Conservation (phyloP, 2,797 vertebrate genomes). For the Gila robusta region DNA sequence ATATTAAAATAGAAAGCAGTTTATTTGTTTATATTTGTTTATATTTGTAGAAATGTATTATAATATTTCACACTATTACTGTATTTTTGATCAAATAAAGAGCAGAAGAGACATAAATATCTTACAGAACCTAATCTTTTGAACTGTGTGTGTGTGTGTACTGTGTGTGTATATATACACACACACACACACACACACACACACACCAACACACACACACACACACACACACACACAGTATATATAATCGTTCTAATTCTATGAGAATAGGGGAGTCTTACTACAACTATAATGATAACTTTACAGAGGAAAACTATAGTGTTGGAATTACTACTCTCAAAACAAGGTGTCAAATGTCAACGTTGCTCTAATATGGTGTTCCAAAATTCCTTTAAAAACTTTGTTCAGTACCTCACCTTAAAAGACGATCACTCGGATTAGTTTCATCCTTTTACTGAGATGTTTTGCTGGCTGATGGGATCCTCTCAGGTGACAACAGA, state of each 20-base stretch:
- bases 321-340: slow-evolving; percentile 4
- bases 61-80: not conserved
- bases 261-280: not conserved
- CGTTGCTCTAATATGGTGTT: slow-evolving; percentile 37
- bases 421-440: slow-evolving; percentile 6
- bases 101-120: not conserved
- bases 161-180: no score
- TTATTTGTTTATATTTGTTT: no score
- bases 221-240: no score
- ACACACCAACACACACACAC: no score
- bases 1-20: not conserved
- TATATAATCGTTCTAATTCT: not conserved
- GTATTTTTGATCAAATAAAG: not conserved
- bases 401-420: not conserved
- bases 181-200: no score
- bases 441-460: slow-evolving; percentile 41
- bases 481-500: slow-evolving; percentile 42
- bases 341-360: slow-evolving; percentile 35
- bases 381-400: slow-evolving; percentile 11
- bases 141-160: not conserved
- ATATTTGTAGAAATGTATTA: not conserved
- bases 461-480: slow-evolving; percentile 45
- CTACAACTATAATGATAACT: not conserved
- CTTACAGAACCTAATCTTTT: not conserved
- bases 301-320: not conserved